Conservation (phyloP, 2,113 vertebrate genomes). For the Zosterops pallidus region DNA sequence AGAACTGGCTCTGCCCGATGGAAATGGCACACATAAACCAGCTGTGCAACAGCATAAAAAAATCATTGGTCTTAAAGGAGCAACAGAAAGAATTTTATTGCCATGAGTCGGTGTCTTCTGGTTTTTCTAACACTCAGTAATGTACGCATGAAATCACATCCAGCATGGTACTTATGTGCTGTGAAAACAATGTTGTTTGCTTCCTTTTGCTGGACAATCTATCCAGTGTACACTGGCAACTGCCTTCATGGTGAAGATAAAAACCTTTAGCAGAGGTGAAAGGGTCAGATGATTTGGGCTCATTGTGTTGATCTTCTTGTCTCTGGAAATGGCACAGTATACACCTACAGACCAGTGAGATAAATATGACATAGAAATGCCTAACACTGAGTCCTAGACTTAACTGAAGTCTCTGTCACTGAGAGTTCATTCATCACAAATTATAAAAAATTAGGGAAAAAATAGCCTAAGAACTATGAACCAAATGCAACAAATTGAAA, state of each 20-base stretch:
- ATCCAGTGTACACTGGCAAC: background rate
- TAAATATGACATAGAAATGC: background rate
- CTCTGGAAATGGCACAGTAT: background rate
- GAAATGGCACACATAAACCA: conserved; percentile 64
- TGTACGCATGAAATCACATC: conserved; percentile 60
- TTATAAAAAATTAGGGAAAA: background rate
- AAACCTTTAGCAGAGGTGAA: background rate
- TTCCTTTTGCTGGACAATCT: conserved; percentile 12
- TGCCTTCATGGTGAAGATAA: background rate
- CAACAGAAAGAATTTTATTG: conserved; percentile 58
- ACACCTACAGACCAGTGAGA: background rate
- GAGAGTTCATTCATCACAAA: background rate
- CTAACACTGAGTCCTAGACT: background rate
- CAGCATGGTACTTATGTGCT: conserved; percentile 22
- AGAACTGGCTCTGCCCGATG: conserved; percentile 15
- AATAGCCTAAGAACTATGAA: background rate
- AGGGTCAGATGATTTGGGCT: background rate
- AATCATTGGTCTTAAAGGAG: conserved; percentile 59
- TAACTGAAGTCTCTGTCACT: background rate
- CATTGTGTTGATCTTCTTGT: background rate
- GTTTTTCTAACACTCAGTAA: conserved; percentile 62
- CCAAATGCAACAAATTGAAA: background rate
- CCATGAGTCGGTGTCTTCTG: conserved; percentile 56
- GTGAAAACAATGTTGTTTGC: conserved; percentile 41
- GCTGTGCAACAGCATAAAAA: conserved; percentile 61